Percentiles rank a stretch among this genome's conserved stretches.
phyloP scores from a whole-genome alignment of 2,113 vertebrate species.

The Gopherus evgoodei region DNA sequence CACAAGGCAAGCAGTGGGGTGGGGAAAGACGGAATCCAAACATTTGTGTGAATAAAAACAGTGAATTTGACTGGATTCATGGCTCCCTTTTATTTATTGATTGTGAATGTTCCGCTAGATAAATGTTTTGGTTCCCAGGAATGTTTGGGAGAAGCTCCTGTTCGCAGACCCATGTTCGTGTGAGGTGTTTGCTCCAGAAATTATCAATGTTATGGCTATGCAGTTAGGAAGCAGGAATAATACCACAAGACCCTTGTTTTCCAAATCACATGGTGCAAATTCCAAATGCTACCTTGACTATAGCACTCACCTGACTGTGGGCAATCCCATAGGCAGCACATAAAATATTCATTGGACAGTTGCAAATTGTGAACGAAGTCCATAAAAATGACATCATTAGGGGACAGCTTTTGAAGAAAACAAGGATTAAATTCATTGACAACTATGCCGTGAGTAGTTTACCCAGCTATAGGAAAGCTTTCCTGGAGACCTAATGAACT shows the following conservation, averaged over 20 bases:
- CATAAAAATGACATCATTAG: background rate
- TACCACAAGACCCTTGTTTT: too few relatives aligned
- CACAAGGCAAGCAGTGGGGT: slow-evolving; percentile 54
- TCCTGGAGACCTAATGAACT: background rate
- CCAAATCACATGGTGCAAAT: background rate
- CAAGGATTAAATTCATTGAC: background rate
- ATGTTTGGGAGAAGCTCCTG: background rate
- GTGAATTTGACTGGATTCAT: background rate
- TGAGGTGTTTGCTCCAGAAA: background rate
- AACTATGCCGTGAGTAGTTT: background rate
- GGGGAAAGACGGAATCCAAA: background rate
- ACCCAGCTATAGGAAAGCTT: background rate
- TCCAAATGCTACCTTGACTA: background rate
- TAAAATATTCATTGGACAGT: background rate
- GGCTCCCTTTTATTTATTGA: background rate
- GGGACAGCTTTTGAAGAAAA: background rate
- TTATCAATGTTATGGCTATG: background rate
- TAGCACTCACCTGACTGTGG: background rate
- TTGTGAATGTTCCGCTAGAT: background rate
- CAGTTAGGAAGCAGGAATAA: background rate
- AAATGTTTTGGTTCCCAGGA: background rate
- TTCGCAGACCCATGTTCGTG: background rate
- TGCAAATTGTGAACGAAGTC: background rate
- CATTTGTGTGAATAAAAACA: background rate
- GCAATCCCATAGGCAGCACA: background rate